Evolutionary conservation across 2,113 vertebrate genomes (phyloP).

Genomic region (Arizona elegans): DNA sequence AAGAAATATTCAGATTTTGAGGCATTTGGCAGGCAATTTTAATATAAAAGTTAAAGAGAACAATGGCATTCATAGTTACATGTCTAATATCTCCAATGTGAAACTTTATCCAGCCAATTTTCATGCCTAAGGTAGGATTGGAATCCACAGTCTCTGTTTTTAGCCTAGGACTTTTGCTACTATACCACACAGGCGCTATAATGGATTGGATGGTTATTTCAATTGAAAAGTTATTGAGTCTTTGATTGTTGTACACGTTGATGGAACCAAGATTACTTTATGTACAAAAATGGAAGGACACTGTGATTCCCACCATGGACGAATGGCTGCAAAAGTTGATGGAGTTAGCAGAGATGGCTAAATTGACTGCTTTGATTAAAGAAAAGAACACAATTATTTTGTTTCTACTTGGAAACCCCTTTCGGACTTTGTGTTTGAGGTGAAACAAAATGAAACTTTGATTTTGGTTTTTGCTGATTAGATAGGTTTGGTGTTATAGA

Average conservation of each 20-base stretch:
- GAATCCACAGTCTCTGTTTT: neutral
- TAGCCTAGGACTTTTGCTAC: neutral
- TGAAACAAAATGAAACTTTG: neutral
- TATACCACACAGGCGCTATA: neutral
- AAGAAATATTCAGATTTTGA: rapidly evolving
- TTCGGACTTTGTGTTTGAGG: neutral
- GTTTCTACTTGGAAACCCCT: neutral
- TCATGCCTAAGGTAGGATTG: neutral
- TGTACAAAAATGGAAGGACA: neutral
- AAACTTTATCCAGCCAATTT: neutral
- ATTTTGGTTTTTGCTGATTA: too few relatives aligned
- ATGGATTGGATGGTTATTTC: neutral
- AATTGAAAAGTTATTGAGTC: neutral
- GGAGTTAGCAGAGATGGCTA: too few relatives aligned
- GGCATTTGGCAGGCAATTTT: rapidly evolving
- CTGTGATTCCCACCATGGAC: neutral
- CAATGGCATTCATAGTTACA: neutral
- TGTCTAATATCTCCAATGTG: neutral
- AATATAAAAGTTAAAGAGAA: neutral
- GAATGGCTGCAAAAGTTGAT: too few relatives aligned
- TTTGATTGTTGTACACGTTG: neutral
- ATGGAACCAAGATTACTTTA: neutral
- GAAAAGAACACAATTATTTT: too few relatives aligned
- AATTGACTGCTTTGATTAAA: too few relatives aligned
- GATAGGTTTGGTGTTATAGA: neutral